A percentile compares a stretch with the other conserved stretches of the same genome.
phyloP scores from a whole-genome alignment of 2,888 invertebrate genomes.

The Trissonchulus latispiculum region DNA sequence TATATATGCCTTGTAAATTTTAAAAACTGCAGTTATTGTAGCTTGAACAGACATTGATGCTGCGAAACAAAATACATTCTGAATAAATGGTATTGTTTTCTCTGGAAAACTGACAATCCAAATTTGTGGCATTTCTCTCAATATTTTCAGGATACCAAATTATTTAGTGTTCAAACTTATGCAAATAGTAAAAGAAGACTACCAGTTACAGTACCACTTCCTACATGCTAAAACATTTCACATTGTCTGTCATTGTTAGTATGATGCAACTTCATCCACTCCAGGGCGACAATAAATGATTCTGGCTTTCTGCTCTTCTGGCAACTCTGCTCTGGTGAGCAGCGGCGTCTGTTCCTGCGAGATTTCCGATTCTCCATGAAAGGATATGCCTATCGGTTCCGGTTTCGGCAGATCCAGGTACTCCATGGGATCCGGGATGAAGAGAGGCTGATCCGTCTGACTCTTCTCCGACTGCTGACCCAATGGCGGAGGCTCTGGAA shows the following conservation, averaged over 20 bases:
- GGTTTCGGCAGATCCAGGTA: slow-evolving; percentile 7
- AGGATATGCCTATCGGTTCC: background rate
- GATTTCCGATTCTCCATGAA: slow-evolving; percentile 19
- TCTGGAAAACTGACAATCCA: no score
- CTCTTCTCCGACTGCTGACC: background rate
- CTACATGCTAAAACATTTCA: background rate
- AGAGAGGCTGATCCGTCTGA: background rate
- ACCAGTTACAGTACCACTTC: no score
- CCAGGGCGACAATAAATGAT: slow-evolving; percentile 18
- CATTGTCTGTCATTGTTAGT: background rate
- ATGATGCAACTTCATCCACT: slow-evolving; percentile 13
- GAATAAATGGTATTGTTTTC: no score
- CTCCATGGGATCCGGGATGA: slow-evolving; percentile 19
- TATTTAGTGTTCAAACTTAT: no score
- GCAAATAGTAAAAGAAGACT: no score
- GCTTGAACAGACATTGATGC: no score
- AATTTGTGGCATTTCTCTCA: no score
- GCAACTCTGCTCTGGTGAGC: background rate
- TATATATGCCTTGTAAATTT: no score
- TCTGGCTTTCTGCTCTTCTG: slow-evolving; percentile 20
- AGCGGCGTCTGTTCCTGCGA: slow-evolving; percentile 15
- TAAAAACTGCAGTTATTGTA: no score
- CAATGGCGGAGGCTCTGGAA: slow-evolving; percentile 7
- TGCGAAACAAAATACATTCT: no score
- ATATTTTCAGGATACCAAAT: no score